Conservation (phyloP, 2,888 invertebrate species). For the Limenitis camilla region DNA sequence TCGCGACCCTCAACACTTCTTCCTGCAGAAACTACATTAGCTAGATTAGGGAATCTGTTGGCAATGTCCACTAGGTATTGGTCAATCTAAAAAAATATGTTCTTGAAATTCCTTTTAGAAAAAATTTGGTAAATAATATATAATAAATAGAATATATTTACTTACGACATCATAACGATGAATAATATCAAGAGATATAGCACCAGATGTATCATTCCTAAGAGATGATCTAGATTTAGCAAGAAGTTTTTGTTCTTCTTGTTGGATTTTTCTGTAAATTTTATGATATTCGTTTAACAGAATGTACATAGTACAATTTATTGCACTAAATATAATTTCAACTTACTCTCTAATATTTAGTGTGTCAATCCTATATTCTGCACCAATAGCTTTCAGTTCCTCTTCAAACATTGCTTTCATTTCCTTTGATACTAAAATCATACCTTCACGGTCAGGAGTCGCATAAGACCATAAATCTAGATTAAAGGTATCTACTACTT, state of each 20-base stretch:
- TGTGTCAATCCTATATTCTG: conserved; percentile 37
- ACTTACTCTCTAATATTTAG: conserved; percentile 58
- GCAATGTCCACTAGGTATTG: conserved; percentile 46
- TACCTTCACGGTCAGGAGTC: conserved; percentile 21
- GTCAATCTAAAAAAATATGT: conserved; percentile 46
- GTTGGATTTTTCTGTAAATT: too few relatives aligned
- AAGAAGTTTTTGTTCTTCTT: conserved; percentile 6
- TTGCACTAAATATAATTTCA: neutral
- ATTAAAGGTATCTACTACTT: conserved; percentile 32
- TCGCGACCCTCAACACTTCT: conserved; percentile 71
- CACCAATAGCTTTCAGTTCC: conserved; percentile 34
- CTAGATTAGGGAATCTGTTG: conserved; percentile 37
- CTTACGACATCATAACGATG: conserved; percentile 8
- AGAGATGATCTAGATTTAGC: neutral
- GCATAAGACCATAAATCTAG: conserved; percentile 46
- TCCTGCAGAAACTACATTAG: conserved; percentile 60
- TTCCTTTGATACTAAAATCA: conserved; percentile 40
- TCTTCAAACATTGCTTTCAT: conserved; percentile 37
- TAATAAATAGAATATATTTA: neutral
- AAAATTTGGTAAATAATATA: neutral
- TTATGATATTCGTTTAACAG: too few relatives aligned
- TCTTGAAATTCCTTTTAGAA: too few relatives aligned
- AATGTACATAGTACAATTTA: too few relatives aligned
- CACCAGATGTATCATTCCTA: neutral
- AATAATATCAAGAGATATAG: conserved; percentile 2